Conservation (phyloP, 2,113 vertebrate species). For the Mesembrinibis cayennensis region DNA sequence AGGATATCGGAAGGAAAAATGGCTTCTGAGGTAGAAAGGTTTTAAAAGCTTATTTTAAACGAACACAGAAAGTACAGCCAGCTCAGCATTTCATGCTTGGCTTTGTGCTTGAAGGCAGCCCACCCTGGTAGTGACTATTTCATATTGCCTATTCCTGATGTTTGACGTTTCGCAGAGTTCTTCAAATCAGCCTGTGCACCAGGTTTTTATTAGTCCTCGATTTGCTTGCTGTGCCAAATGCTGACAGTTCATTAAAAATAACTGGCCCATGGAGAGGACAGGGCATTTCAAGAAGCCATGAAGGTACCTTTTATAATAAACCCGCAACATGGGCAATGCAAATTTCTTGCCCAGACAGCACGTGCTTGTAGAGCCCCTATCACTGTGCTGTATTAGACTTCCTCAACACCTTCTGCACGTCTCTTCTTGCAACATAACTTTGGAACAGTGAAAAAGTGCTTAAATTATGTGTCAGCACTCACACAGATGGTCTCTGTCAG, state of each 20-base stretch:
- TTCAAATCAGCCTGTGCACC: neutral
- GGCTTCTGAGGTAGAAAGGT: neutral
- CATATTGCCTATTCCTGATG: neutral
- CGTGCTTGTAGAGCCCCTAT: neutral
- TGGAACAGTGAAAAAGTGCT: neutral
- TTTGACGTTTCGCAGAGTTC: neutral
- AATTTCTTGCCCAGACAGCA: neutral
- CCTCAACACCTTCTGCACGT: neutral
- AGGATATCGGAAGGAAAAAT: neutral
- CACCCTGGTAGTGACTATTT: neutral
- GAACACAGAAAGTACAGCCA: neutral
- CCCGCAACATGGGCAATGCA: neutral
- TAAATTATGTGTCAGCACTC: neutral
- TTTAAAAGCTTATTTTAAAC: neutral
- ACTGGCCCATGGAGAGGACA: neutral
- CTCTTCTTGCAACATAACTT: neutral
- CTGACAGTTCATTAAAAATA: neutral
- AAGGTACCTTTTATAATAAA: neutral
- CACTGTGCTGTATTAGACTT: neutral
- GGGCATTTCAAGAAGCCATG: neutral
- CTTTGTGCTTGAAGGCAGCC: neutral
- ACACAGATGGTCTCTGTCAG: conserved; percentile 48
- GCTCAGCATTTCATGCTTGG: neutral
- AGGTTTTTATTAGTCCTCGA: neutral
- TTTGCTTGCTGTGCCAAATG: neutral